Evolutionary conservation across 2,113 vertebrate genomes (phyloP).

Genomic region (Tor tambroides): DNA sequence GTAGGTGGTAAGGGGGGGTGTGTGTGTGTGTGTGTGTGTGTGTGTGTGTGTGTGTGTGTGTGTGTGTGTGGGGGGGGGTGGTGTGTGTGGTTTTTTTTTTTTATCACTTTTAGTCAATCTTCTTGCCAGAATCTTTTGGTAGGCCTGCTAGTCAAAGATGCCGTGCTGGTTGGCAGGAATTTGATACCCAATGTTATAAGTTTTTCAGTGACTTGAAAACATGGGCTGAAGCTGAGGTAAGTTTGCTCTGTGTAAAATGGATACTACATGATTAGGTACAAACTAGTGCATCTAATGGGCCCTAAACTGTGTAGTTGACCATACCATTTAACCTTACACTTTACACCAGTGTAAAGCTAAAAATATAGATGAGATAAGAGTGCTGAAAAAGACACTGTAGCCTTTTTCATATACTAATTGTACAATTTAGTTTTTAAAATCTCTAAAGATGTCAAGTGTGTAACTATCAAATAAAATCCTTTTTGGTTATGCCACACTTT

Average conservation of each 20-base stretch:
- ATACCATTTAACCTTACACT: background rate
- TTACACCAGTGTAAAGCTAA: background rate
- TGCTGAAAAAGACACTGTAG: background rate
- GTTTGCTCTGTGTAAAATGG: background rate
- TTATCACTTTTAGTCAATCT: background rate
- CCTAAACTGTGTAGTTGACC: too few relatives aligned
- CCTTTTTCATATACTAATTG: background rate
- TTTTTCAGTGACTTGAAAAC: background rate
- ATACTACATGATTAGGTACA: background rate
- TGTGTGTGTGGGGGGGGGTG: too few relatives aligned
- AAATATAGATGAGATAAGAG: background rate
- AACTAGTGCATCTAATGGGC: too few relatives aligned
- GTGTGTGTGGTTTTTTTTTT: too few relatives aligned
- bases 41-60: too few relatives aligned
- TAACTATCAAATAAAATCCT: background rate
- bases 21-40: too few relatives aligned
- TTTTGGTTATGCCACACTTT: background rate
- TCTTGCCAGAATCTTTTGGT: background rate
- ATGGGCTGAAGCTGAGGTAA: conserved; percentile 45
- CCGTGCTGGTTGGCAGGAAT: background rate
- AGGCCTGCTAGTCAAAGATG: background rate
- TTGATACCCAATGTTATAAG: conserved; percentile 38
- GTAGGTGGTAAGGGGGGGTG: background rate
- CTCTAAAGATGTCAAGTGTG: background rate
- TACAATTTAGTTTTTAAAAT: background rate